Percentiles rank a stretch among this genome's conserved stretches.
phyloP scores from a whole-genome alignment of 2,113 vertebrate species.

The Ammodytes dubius region DNA sequence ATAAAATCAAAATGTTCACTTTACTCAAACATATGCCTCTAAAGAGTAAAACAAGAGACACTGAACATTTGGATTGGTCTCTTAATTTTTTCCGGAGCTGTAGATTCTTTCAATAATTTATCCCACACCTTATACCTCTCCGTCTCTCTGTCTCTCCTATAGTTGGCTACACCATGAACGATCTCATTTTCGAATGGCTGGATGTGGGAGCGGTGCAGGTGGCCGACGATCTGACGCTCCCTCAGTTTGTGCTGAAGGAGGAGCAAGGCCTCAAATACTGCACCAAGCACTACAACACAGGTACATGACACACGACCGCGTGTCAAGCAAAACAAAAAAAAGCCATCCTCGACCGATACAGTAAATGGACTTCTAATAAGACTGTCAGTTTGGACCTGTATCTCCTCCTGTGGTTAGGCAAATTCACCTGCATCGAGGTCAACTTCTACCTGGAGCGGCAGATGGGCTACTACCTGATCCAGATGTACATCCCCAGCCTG shows the following conservation, averaged over 20 bases:
- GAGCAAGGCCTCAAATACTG: slow-evolving; percentile 95
- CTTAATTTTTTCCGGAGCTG: too few relatives aligned
- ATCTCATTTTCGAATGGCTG: slow-evolving; percentile 95
- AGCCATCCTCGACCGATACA: background rate
- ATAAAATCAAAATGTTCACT: too few relatives aligned
- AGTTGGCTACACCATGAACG: slow-evolving; percentile 98
- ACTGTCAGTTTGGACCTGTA: slow-evolving; percentile 53
- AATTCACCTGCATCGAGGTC: slow-evolving; percentile 97
- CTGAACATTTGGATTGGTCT: too few relatives aligned
- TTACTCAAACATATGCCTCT: too few relatives aligned
- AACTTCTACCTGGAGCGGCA: slow-evolving; percentile 96
- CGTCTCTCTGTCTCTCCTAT: slow-evolving; percentile 30
- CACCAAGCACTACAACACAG: slow-evolving; percentile 97
- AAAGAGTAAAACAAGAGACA: too few relatives aligned
- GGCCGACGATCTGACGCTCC: slow-evolving; percentile 92
- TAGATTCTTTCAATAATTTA: too few relatives aligned
- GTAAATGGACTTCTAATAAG: slow-evolving; percentile 45
- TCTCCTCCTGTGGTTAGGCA: slow-evolving; percentile 83
- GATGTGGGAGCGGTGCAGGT: slow-evolving; percentile 94
- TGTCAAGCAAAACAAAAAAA: background rate
- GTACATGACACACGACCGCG: slow-evolving; percentile 72
- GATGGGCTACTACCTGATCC: slow-evolving; percentile 98
- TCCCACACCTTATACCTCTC: too few relatives aligned
- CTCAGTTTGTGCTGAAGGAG: slow-evolving; percentile 94
- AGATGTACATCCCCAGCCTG: slow-evolving; percentile 97